Evolutionary conservation across 1,140 invertebrate species (phyloP).

Genomic region (Ceratosolen fusciceps): DNA sequence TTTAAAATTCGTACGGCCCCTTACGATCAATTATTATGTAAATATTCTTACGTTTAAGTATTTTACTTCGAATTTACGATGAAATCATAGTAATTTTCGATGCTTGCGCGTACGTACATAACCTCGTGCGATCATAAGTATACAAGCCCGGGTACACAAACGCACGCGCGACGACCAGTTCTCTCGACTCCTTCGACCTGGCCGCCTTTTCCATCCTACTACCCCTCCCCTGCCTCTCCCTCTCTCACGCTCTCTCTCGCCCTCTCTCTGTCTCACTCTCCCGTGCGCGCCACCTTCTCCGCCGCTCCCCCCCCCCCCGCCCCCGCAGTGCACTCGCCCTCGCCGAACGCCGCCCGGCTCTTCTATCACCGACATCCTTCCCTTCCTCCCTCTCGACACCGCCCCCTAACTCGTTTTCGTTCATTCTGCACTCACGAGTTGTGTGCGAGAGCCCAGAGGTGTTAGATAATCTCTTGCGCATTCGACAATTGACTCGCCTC

Average conservation of each 20-base stretch:
- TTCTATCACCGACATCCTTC: constrained; percentile 21
- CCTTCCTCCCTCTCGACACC: neutral
- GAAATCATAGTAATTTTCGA: constrained; percentile 41
- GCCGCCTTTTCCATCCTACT: neutral
- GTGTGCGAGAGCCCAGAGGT: constrained; percentile 46
- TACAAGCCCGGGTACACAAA: neutral
- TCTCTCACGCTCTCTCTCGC: constrained; percentile 51
- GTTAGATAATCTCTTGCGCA: constrained; percentile 63
- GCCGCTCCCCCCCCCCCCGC: too few relatives aligned
- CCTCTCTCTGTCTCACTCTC: too few relatives aligned
- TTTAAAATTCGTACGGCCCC: neutral
- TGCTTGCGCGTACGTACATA: constrained; percentile 27
- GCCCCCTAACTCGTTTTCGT: constrained; percentile 41
- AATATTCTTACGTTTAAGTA: constrained; percentile 20
- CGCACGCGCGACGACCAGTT: neutral
- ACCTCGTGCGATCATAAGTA: neutral
- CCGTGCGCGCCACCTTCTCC: too few relatives aligned
- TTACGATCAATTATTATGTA: constrained; percentile 7
- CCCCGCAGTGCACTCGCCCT: too few relatives aligned
- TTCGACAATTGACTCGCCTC: constrained; percentile 54
- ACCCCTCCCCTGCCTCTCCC: constrained; percentile 16
- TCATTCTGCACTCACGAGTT: constrained; percentile 36
- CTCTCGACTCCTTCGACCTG: neutral
- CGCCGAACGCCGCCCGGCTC: too few relatives aligned
- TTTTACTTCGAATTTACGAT: constrained; percentile 29